Conservation (phyloP, 2,888 invertebrate species). For the Drosophila yooni region DNA sequence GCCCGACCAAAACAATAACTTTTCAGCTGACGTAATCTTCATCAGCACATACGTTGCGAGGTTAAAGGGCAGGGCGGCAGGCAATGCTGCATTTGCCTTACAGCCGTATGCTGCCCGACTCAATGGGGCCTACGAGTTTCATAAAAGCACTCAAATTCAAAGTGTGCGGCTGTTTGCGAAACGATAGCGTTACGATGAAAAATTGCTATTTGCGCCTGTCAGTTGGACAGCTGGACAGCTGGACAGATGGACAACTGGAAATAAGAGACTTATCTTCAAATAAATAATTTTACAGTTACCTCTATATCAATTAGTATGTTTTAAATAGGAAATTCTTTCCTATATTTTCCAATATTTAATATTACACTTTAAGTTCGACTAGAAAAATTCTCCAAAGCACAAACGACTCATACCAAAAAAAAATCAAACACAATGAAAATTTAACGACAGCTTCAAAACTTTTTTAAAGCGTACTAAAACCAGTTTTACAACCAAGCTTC, state of each 20-base stretch:
- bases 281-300: neutral
- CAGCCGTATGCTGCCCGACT: neutral
- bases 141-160: conserved; percentile 24
- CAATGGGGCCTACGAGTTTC: conserved; percentile 10
- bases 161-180: conserved; percentile 3
- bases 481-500: neutral
- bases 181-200: conserved; percentile 25
- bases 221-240: neutral
- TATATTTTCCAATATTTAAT: too few relatives aligned
- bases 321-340: neutral
- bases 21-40: conserved; percentile 80
- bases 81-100: conserved; percentile 3
- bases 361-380: neutral
- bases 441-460: neutral
- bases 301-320: neutral
- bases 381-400: fast-evolving
- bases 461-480: neutral
- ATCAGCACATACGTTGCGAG: conserved; percentile 65
- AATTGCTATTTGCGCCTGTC: conserved; percentile 11
- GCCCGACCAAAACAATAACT: conserved; percentile 75
- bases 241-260: neutral
- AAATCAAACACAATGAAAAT: neutral
- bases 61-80: conserved; percentile 12
- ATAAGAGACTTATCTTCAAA: neutral
- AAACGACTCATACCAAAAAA: neutral